These are phyloP conservation scores for Scrobipalpa atriplicella DNA, from an alignment of 2,888 invertebrate species.

Conservation along the genomic window DNA sequence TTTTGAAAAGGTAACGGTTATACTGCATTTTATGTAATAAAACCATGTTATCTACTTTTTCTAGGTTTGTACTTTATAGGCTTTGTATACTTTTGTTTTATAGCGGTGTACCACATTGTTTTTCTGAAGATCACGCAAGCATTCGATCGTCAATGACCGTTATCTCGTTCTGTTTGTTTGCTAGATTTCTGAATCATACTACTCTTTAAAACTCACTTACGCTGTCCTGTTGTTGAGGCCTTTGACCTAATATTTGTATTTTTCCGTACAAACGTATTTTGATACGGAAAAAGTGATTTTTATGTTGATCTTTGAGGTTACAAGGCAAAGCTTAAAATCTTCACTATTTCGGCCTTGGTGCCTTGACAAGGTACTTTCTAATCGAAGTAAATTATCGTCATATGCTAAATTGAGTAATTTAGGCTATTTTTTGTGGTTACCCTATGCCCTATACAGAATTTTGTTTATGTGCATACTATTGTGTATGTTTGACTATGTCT, in stretches of 20 bases:
- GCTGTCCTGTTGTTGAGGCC: background rate
- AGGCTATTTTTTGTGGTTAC: background rate
- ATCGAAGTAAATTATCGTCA: background rate
- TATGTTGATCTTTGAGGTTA: constrained; percentile 11
- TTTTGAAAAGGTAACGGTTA: constrained; percentile 79
- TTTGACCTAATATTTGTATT: constrained; percentile 9
- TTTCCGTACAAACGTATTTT: background rate
- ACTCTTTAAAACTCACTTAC: background rate
- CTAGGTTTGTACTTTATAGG: background rate
- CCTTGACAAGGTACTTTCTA: background rate
- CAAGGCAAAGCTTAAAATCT: background rate
- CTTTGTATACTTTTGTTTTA: background rate
- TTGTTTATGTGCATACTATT: too few species aligned
- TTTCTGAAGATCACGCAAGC: background rate
- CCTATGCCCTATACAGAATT: too few species aligned
- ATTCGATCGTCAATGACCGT: constrained; percentile 15
- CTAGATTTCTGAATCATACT: constrained; percentile 24
- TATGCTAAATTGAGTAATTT: background rate
- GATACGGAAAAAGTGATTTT: background rate
- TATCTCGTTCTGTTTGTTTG: constrained; percentile 25
- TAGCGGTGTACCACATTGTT: background rate
- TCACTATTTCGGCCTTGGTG: background rate
- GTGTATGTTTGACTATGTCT: too few species aligned
- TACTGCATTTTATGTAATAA: constrained; percentile 41
- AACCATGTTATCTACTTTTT: background rate